Percentiles rank a stretch among this genome's conserved stretches.
Evolutionary conservation across 2,113 vertebrate genomes (phyloP).

Genomic region (Mellivora capensis): DNA sequence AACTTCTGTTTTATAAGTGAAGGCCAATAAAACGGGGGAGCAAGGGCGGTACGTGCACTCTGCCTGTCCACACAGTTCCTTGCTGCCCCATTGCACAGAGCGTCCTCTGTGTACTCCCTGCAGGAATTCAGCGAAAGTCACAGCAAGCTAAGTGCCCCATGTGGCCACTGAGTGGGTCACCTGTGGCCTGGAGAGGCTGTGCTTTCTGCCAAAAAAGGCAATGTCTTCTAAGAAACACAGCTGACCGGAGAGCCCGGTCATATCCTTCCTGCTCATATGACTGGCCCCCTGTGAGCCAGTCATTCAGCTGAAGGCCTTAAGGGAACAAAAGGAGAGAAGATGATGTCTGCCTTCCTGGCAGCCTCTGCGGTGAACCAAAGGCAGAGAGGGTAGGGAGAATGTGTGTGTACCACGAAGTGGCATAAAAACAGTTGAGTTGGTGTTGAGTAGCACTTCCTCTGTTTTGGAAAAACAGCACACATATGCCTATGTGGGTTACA

Average conservation of each 20-base stretch:
- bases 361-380: not conserved
- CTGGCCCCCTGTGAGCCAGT: not conserved
- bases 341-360: no score
- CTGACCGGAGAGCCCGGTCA: not conserved
- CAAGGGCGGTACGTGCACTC: accelerated
- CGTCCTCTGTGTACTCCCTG: not conserved
- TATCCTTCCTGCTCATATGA: not conserved
- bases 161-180: accelerated
- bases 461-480: not conserved
- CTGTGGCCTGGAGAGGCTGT: not conserved
- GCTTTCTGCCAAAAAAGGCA: not conserved
- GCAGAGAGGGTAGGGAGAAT: not conserved
- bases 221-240: not conserved
- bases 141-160: not conserved
- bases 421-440: not conserved
- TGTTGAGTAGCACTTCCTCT: not conserved
- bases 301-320: not conserved
- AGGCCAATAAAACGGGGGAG: not conserved
- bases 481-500: accelerated
- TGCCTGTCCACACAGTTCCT: not conserved
- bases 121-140: not conserved
- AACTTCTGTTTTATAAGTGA: not conserved
- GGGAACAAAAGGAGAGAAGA: no score
- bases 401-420: not conserved
- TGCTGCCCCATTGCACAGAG: not conserved